Conservation (phyloP, 2,888 invertebrate species). For the Argynnis bischoffii region DNA sequence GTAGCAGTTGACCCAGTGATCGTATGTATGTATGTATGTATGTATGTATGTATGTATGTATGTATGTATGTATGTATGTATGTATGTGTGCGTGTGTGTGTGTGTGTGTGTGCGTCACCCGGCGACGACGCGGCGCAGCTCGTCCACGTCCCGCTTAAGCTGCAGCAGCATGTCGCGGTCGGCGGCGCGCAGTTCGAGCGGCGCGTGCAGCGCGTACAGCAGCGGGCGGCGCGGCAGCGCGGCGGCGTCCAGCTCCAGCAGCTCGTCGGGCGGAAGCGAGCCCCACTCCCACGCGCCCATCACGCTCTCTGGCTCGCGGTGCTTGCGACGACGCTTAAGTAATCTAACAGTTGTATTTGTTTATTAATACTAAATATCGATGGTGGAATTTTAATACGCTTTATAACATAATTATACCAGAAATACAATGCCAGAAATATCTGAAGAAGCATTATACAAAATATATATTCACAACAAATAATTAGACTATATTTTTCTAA, state of each 20-base stretch:
- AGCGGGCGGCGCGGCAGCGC: slow-evolving; percentile 57
- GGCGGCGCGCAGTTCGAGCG: slow-evolving; percentile 58
- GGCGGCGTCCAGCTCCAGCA: slow-evolving; percentile 64
- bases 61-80: no score
- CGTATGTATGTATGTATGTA: no score
- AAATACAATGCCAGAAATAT: no score
- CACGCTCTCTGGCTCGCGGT: slow-evolving; percentile 54
- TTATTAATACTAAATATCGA: no score
- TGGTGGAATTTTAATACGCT: no score
- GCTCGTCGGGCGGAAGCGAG: slow-evolving; percentile 60
- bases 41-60: no score
- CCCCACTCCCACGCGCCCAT: slow-evolving; percentile 69
- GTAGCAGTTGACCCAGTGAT: no score
- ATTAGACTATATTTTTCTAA: no score
- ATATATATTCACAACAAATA: no score
- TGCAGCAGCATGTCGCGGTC: slow-evolving; percentile 50
- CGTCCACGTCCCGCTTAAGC: slow-evolving; percentile 60
- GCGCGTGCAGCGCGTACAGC: slow-evolving; percentile 69
- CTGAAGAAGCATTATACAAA: no score
- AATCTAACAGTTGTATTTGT: slow-evolving; percentile 48
- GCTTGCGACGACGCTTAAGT: slow-evolving; percentile 61
- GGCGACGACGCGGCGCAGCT: slow-evolving; percentile 56
- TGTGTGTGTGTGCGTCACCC: slow-evolving; percentile 49
- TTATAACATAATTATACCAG: no score
- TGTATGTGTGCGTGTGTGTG: no score